These are phyloP conservation scores for Nothocercus nigrocapillus DNA, from an alignment of 2,113 vertebrate species.

Conservation along the genomic window DNA sequence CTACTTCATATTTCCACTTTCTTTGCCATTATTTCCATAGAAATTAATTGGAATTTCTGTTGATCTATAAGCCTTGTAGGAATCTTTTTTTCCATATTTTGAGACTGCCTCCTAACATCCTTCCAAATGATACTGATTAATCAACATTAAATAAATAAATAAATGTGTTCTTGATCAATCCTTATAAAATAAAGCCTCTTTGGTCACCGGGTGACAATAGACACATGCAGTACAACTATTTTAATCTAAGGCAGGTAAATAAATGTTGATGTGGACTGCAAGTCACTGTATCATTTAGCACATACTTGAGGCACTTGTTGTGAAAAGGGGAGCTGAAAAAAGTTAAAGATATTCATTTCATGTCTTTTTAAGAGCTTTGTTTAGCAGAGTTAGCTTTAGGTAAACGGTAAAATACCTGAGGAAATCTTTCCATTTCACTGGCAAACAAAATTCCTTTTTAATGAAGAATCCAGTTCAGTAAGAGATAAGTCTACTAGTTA, in stretches of 20 bases:
- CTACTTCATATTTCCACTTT: neutral
- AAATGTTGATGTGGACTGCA: neutral
- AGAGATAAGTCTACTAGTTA: neutral
- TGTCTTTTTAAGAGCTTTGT: neutral
- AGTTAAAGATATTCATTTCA: neutral
- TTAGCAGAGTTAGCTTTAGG: neutral
- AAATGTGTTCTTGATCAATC: neutral
- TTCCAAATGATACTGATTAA: neutral
- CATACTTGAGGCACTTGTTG: neutral
- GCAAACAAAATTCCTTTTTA: neutral
- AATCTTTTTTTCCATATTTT: neutral
- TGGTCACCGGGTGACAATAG: neutral
- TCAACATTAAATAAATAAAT: neutral
- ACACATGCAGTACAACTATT: neutral
- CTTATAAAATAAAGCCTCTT: neutral
- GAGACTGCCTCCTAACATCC: neutral
- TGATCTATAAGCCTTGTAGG: neutral
- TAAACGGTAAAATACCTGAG: neutral
- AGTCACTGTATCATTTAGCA: neutral
- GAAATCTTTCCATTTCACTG: neutral
- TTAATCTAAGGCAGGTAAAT: neutral
- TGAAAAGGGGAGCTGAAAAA: neutral
- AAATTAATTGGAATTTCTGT: neutral
- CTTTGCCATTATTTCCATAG: neutral
- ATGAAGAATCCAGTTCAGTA: neutral